These are phyloP conservation scores for Myiotriccus ornatus DNA, from an alignment of 2,797 vertebrate species.

Conservation along the genomic window DNA sequence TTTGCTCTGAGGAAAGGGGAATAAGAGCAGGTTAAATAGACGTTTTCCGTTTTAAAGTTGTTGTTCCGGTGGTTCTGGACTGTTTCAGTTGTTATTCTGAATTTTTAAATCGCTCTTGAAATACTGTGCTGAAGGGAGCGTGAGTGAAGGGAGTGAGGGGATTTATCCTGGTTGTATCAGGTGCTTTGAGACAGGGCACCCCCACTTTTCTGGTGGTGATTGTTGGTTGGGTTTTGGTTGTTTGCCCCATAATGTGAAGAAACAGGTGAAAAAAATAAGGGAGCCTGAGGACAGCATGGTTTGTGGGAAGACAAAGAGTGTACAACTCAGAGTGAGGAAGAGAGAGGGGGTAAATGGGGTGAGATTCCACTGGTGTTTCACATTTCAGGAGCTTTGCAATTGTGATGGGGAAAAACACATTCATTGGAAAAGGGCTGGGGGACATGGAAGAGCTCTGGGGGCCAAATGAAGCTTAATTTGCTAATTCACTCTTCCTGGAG, in stretches of 20 bases:
- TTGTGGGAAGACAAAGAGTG: neutral
- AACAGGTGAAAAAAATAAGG: neutral
- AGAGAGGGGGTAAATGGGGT: too few relatives aligned
- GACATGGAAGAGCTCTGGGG: neutral
- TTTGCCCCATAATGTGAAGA: neutral
- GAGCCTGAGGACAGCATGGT: neutral
- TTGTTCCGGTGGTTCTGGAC: too few relatives aligned
- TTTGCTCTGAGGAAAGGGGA: neutral
- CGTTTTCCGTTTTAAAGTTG: accelerated
- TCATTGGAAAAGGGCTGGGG: neutral
- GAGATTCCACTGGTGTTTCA: neutral
- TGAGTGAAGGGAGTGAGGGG: neutral
- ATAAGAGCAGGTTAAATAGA: accelerated
- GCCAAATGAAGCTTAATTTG: neutral
- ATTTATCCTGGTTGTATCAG: accelerated
- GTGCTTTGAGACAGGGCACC: neutral
- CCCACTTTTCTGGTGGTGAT: accelerated
- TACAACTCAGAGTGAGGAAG: too few relatives aligned
- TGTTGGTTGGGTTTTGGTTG: too few relatives aligned
- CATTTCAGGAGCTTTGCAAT: neutral
- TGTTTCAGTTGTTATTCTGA: accelerated
- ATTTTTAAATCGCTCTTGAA: neutral
- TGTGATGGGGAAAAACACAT: accelerated
- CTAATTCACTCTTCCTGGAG: neutral
- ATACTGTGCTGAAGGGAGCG: accelerated